These are phyloP conservation scores for Sitta carolinensis DNA, from an alignment of 2,797 vertebrate genomes.

Conservation along the genomic window DNA sequence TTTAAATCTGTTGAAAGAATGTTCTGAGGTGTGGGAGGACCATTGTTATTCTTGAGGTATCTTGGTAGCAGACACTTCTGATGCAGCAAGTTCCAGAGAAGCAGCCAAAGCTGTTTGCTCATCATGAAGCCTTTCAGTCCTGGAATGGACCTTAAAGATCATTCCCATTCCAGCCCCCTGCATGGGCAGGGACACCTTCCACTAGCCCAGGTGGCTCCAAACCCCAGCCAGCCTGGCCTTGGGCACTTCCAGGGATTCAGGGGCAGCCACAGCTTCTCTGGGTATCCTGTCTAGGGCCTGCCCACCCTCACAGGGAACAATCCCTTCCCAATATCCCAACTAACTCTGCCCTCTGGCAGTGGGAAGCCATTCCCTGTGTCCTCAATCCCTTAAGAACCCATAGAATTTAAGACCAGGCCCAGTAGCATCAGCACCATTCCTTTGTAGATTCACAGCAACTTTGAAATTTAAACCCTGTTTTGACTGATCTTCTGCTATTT, in stretches of 20 bases:
- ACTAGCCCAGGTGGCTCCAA: rapidly evolving
- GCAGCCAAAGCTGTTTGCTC: background rate
- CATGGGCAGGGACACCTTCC: background rate
- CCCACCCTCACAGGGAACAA: rapidly evolving
- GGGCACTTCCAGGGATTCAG: background rate
- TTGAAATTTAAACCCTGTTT: background rate
- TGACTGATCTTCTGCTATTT: background rate
- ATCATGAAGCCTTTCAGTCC: rapidly evolving
- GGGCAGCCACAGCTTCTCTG: background rate
- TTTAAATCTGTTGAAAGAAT: background rate
- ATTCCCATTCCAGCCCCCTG: background rate
- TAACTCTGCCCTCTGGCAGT: rapidly evolving
- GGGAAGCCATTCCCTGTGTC: background rate
- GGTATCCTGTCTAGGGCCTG: rapidly evolving
- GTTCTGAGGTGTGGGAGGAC: background rate
- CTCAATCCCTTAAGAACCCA: background rate
- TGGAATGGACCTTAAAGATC: background rate
- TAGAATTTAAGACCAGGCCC: background rate
- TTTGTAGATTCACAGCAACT: background rate
- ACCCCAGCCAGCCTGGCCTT: rapidly evolving
- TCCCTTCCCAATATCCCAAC: background rate
- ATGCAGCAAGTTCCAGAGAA: background rate
- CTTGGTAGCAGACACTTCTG: background rate
- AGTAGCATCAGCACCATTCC: rapidly evolving
- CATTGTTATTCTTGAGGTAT: background rate